phyloP scores from a whole-genome alignment of 2,888 invertebrate species.

The Lapara coniferarum region DNA sequence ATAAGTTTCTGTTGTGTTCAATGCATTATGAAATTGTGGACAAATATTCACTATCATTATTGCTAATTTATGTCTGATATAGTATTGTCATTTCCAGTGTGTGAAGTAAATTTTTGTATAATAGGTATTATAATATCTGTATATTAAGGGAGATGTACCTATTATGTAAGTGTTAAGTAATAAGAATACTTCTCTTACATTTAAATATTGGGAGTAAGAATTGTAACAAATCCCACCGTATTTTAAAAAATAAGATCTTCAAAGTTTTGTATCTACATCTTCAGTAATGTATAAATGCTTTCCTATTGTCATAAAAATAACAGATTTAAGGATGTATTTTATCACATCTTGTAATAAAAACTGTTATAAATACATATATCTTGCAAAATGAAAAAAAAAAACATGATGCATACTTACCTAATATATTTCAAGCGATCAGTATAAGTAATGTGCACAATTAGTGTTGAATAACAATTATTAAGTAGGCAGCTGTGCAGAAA shows the following conservation, averaged over 20 bases:
- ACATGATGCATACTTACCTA: neutral
- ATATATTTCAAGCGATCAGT: neutral
- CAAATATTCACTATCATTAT: neutral
- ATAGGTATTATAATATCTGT: slow-evolving; percentile 20
- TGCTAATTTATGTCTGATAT: neutral
- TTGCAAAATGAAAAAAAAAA: neutral
- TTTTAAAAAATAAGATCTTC: slow-evolving; percentile 40
- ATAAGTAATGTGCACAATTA: neutral
- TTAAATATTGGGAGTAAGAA: slow-evolving; percentile 28
- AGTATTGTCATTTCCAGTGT: slow-evolving; percentile 6
- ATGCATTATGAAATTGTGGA: neutral
- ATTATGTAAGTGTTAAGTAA: slow-evolving; percentile 24
- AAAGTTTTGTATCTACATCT: slow-evolving; percentile 9
- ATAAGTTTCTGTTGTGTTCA: neutral
- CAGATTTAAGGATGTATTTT: neutral
- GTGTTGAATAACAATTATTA: neutral
- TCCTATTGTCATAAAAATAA: neutral
- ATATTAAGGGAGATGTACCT: slow-evolving; percentile 12
- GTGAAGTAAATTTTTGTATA: neutral
- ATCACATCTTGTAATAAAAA: neutral
- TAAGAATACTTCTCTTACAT: slow-evolving; percentile 9
- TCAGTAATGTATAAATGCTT: neutral
- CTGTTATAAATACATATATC: neutral
- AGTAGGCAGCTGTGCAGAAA: too few relatives aligned
- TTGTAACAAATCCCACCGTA: slow-evolving; percentile 49